These are phyloP conservation scores for Lutjanus campechanus DNA, from an alignment of 2,797 vertebrate genomes.

Conservation along the genomic window DNA sequence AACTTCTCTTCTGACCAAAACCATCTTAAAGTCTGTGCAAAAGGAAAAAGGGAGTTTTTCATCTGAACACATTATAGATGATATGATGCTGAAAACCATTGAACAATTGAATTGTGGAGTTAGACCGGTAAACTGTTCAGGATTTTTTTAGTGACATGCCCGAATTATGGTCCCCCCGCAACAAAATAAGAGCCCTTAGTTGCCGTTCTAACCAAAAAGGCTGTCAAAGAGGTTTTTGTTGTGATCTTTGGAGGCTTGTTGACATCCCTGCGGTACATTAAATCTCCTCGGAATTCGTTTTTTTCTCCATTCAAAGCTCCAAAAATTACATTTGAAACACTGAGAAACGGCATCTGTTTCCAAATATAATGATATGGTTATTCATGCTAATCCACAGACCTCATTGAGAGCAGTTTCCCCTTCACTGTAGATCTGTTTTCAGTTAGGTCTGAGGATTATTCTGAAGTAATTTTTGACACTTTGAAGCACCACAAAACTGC, in stretches of 20 bases:
- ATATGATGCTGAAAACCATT: too few relatives aligned
- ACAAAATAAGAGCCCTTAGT: neutral
- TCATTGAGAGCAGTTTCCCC: conserved; percentile 9
- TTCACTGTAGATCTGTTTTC: conserved; percentile 13
- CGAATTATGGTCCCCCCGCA: too few relatives aligned
- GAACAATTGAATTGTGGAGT: too few relatives aligned
- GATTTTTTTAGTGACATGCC: too few relatives aligned
- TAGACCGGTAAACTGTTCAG: too few relatives aligned
- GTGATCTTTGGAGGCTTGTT: conserved; percentile 11
- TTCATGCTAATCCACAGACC: conserved; percentile 32
- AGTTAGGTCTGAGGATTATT: conserved; percentile 28
- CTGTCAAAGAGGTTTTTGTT: neutral
- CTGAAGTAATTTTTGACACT: conserved; percentile 28
- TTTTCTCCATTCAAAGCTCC: conserved; percentile 11
- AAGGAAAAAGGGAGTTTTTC: too few relatives aligned
- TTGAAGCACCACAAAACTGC: conserved; percentile 10
- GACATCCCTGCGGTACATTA: conserved; percentile 18
- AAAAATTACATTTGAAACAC: conserved; percentile 12
- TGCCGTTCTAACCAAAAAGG: neutral
- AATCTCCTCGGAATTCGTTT: conserved; percentile 27
- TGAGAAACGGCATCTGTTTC: conserved; percentile 49
- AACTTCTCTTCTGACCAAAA: too few relatives aligned
- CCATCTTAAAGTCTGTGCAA: too few relatives aligned
- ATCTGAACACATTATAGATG: too few relatives aligned
- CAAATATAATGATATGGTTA: conserved; percentile 45